These are phyloP conservation scores for Papilio protenor DNA, from an alignment of 2,888 invertebrate genomes.

Conservation along the genomic window DNA sequence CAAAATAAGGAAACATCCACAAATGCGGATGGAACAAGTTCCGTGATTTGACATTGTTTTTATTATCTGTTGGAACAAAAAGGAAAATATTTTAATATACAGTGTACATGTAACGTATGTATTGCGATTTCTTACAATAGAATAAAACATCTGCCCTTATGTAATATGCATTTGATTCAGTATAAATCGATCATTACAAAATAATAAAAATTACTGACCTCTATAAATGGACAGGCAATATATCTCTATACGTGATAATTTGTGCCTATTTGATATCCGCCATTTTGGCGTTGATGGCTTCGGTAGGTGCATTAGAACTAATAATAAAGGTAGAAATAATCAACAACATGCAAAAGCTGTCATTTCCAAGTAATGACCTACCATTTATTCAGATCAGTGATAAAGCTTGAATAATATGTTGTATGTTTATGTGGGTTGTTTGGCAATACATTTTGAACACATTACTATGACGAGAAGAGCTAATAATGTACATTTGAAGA, in stretches of 20 bases:
- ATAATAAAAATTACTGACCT: background rate
- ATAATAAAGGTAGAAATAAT: too few relatives aligned
- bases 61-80: conserved; percentile 31
- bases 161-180: too few relatives aligned
- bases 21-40: conserved; percentile 29
- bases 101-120: background rate
- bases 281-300: too few relatives aligned
- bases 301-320: too few relatives aligned
- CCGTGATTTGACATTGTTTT: conserved; percentile 39
- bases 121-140: background rate
- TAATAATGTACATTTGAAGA: background rate
- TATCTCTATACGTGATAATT: too few relatives aligned
- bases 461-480: background rate
- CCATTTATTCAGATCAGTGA: too few relatives aligned
- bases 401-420: background rate
- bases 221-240: too few relatives aligned
- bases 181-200: background rate
- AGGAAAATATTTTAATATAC: background rate
- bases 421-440: background rate
- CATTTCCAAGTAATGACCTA: too few relatives aligned
- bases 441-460: background rate
- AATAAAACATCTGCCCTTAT: background rate
- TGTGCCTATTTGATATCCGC: too few relatives aligned
- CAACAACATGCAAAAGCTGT: too few relatives aligned
- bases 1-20: conserved; percentile 33